Percentiles rank a stretch among this genome's conserved stretches.
These are phyloP conservation scores for Drosophila grimshawi DNA, from an alignment of 1,140 invertebrate species.

Conservation along the genomic window DNA sequence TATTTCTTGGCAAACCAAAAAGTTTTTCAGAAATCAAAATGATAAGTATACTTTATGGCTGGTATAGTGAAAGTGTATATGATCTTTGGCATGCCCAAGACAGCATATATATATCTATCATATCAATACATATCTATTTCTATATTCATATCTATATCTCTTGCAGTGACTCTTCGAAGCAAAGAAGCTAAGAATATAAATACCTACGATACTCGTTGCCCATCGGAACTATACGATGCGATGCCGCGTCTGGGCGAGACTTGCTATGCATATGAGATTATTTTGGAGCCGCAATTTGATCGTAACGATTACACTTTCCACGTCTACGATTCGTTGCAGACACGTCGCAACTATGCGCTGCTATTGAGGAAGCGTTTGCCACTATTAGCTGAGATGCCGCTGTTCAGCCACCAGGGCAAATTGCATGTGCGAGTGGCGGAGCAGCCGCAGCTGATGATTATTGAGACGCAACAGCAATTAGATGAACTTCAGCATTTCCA, in stretches of 20 bases:
- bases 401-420: slow-evolving; percentile 93
- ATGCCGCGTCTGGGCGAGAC: slow-evolving; percentile 57
- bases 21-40: no score
- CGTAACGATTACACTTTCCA: slow-evolving; percentile 45
- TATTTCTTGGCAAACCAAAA: no score
- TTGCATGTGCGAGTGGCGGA: slow-evolving; percentile 87
- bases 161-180: slow-evolving; percentile 37
- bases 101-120: no score
- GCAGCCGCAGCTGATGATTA: slow-evolving; percentile 85
- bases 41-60: no score
- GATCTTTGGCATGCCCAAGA: no score
- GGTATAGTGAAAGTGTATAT: no score
- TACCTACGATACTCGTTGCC: slow-evolving; percentile 49
- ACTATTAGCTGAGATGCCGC: slow-evolving; percentile 90
- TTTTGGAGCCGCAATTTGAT: slow-evolving; percentile 54
- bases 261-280: slow-evolving; percentile 70
- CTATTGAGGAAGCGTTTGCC: slow-evolving; percentile 87
- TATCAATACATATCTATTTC: no score
- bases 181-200: neutral
- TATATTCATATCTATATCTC: neutral
- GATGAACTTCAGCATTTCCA: slow-evolving; percentile 86
- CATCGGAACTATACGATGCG: slow-evolving; percentile 58
- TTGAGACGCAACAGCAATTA: slow-evolving; percentile 86
- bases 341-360: slow-evolving; percentile 86
- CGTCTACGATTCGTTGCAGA: slow-evolving; percentile 79